phyloP scores from a whole-genome alignment of 64 coral and sea anemone species.

The Montipora capricornis region DNA sequence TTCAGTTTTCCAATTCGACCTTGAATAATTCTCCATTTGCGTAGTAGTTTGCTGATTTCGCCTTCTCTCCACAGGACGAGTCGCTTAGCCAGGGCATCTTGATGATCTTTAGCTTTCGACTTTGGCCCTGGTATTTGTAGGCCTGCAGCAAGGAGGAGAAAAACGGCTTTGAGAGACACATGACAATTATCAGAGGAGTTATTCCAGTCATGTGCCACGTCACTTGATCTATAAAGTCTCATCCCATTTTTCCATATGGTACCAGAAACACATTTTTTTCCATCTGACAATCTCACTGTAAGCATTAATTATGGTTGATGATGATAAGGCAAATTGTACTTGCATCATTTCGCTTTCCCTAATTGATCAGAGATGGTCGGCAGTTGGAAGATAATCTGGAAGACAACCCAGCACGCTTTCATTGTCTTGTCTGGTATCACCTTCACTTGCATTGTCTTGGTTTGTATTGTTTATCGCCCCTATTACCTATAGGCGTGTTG shows the following conservation, averaged over 20 bases:
- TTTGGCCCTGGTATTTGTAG: conserved; percentile 56
- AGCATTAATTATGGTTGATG: not conserved
- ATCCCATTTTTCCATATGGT: conserved; percentile 33
- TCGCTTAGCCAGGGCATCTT: conserved; percentile 38
- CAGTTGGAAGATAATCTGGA: too few relatives aligned
- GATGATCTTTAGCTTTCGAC: conserved; percentile 63
- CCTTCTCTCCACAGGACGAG: conserved; percentile 46
- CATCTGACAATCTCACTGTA: conserved; percentile 9
- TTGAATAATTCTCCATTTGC: conserved; percentile 55
- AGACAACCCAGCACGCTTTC: too few relatives aligned
- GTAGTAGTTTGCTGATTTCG: conserved; percentile 53
- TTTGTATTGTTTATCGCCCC: not conserved
- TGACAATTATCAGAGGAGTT: conserved; percentile 37
- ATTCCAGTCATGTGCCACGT: conserved; percentile 56
- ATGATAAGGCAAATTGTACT: not conserved
- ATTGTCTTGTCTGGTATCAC: not conserved
- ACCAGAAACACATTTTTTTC: conserved; percentile 54
- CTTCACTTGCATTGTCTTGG: not conserved
- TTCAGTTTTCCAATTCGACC: conserved; percentile 56
- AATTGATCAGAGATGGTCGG: too few relatives aligned
- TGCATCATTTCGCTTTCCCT: too few relatives aligned
- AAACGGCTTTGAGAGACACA: conserved; percentile 45
- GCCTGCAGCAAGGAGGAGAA: conserved; percentile 44
- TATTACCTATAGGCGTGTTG: too few relatives aligned
- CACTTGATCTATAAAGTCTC: conserved; percentile 58